Base-by-base conservation (phyloP, 2,888 invertebrate genomes). In the Melanargia galathea region DNA sequence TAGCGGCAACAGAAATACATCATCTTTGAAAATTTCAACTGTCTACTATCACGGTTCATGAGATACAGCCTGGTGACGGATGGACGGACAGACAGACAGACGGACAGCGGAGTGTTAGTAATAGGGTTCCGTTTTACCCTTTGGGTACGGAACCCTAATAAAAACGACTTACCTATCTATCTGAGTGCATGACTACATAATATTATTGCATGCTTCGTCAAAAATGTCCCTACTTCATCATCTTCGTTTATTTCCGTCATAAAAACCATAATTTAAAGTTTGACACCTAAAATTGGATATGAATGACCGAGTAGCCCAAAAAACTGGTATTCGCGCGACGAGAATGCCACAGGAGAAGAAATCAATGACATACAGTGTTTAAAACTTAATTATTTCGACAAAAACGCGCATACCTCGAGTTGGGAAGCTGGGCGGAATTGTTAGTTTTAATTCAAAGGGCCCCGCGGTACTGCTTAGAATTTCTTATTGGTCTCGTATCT, bases 401-500 rank as follows among this genome's bases (percentile, higher is more conserved):
- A 66, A 63, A 63, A 54, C 33, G 1, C 20, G 26, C 22, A 43
- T 48, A 16, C 13, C 11, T 11, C 52, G 51, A 13, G 18, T 57
- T 46, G 63, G 48, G 58, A 63, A 58, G 63, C 18, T 52, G n/a
- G 49, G 43, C 22, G 48, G 56, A 62, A 60, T 65, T 66, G 63
- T 64, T 65, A 62, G 59, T 65, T 67, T 65, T 65, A 65, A 69
- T 68, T 67, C 65, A 62, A 66, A 68, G 67, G 48, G 35, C 52
- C 64, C 70, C 66, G 66, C 70, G 59, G 62, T 56, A 58, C 67
- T 65, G 60, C 63, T 67, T 64, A 62, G 64, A 69, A 66, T 67
- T 68, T 67, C 62, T 69, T 69, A 71, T 66, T 57, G 64, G 63
- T 62, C 62, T 64, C 22, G 55, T 65, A 67, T 68, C 65, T 67